Evolutionary conservation across 1,140 invertebrate species (phyloP).

Genomic region (Orchesella cincta): DNA sequence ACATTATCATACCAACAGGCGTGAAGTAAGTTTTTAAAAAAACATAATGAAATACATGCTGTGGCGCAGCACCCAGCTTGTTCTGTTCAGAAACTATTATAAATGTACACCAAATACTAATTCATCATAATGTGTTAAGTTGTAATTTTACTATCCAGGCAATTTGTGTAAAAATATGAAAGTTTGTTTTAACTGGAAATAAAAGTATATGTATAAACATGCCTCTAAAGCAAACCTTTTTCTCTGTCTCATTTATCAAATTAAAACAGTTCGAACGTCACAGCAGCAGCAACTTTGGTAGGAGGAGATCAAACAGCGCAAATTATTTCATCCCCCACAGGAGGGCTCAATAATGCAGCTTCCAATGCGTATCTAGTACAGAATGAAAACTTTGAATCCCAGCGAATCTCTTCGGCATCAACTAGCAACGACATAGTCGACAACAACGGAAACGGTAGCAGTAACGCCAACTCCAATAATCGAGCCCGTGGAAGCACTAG

Average conservation of each 20-base stretch:
- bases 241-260: no score
- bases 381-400: slow-evolving; percentile 33
- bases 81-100: no score
- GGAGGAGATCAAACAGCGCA: slow-evolving; percentile 4
- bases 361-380: not conserved
- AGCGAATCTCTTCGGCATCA: slow-evolving; percentile 16
- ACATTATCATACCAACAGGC: slow-evolving; percentile 4
- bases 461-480: slow-evolving; percentile 6
- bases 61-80: no score
- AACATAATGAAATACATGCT: no score
- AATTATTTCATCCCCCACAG: not conserved
- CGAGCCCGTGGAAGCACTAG: not conserved
- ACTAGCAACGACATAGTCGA: slow-evolving; percentile 8
- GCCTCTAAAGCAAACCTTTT: not conserved
- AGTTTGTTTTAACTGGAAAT: no score
- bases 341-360: slow-evolving; percentile 10
- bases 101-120: no score
- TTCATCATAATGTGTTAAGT: no score
- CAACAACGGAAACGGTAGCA: slow-evolving; percentile 33
- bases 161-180: no score
- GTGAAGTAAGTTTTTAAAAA: slow-evolving; percentile 21
- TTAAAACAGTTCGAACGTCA: slow-evolving; percentile 12
- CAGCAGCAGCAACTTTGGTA: not conserved
- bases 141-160: no score
- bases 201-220: no score